phyloP scores from a whole-genome alignment of 2,888 invertebrate genomes.

The Augochlorella aurata region DNA sequence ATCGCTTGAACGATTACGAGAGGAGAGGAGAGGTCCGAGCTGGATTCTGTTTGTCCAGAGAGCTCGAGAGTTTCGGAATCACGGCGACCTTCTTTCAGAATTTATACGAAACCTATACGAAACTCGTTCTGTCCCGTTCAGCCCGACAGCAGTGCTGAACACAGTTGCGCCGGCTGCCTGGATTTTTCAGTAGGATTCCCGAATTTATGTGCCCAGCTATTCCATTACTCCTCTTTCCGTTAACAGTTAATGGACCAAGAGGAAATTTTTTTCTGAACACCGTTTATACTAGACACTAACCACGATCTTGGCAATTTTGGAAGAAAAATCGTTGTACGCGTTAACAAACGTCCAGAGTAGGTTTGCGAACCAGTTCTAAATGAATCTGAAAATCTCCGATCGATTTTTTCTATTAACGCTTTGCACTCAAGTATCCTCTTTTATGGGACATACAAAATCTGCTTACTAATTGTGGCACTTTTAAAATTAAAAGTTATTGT shows the following conservation, averaged over 20 bases:
- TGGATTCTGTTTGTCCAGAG: constrained; percentile 3
- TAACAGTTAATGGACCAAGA: not conserved
- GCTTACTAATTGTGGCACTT: too few relatives aligned
- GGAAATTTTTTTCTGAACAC: not conserved
- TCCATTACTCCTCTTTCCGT: not conserved
- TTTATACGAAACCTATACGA: constrained; percentile 53
- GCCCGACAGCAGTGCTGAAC: not conserved
- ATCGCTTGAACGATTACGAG: not conserved
- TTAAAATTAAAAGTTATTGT: too few relatives aligned
- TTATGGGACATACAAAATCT: too few relatives aligned
- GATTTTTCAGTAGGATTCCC: constrained; percentile 4
- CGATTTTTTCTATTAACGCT: too few relatives aligned
- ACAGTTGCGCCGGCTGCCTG: not conserved
- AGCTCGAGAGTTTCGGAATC: constrained; percentile 12
- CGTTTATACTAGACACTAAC: not conserved
- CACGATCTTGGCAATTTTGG: too few relatives aligned
- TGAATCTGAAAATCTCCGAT: not conserved
- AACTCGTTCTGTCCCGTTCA: constrained; percentile 31
- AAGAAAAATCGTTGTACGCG: too few relatives aligned
- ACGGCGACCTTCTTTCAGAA: constrained; percentile 39
- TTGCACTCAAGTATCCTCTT: too few relatives aligned
- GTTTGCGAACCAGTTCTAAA: too few relatives aligned
- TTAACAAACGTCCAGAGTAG: too few relatives aligned
- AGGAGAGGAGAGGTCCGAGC: not conserved
- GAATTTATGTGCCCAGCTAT: not conserved